Evolutionary conservation across 2,797 vertebrate genomes (phyloP).

Genomic region (Coilia nasus): DNA sequence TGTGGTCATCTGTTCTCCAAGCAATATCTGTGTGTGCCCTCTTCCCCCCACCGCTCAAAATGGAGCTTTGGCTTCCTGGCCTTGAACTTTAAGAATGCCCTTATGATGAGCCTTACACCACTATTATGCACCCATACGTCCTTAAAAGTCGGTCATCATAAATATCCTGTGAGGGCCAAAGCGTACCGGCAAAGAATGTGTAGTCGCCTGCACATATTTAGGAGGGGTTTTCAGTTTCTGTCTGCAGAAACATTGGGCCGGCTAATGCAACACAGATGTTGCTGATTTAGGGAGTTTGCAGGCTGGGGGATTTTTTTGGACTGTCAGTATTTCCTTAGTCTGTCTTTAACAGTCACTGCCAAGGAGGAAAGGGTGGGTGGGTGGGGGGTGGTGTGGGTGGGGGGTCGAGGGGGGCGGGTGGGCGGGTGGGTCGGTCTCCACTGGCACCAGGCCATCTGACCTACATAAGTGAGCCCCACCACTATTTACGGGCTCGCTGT

Average conservation of each 20-base stretch:
- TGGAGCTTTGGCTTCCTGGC: neutral
- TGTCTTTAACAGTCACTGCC: slow-evolving; percentile 49
- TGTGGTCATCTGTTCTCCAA: slow-evolving; percentile 18
- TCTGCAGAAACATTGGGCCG: slow-evolving; percentile 63
- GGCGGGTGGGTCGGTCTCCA: slow-evolving; percentile 56
- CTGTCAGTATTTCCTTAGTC: slow-evolving; percentile 59
- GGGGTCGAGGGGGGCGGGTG: neutral
- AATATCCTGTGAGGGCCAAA: slow-evolving; percentile 32
- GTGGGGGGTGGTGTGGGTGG: slow-evolving; percentile 28
- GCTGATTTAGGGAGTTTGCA: slow-evolving; percentile 65
- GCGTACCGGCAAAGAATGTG: slow-evolving; percentile 13
- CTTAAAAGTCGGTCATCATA: slow-evolving; percentile 49
- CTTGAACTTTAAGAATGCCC: slow-evolving; percentile 17
- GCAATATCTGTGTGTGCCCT: slow-evolving; percentile 18
- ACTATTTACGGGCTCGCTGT: slow-evolving; percentile 43
- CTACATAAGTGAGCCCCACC: slow-evolving; percentile 63
- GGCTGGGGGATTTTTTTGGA: slow-evolving; percentile 49
- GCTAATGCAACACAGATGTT: slow-evolving; percentile 75
- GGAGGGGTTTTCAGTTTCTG: slow-evolving; percentile 47
- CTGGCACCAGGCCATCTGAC: slow-evolving; percentile 74
- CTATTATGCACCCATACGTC: slow-evolving; percentile 7
- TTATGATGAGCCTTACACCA: slow-evolving; percentile 20
- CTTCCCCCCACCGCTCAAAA: neutral
- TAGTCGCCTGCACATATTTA: slow-evolving; percentile 44
- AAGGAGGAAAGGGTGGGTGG: slow-evolving; percentile 44